Conservation (phyloP, 2,113 vertebrate species). For the Daboia siamensis region DNA sequence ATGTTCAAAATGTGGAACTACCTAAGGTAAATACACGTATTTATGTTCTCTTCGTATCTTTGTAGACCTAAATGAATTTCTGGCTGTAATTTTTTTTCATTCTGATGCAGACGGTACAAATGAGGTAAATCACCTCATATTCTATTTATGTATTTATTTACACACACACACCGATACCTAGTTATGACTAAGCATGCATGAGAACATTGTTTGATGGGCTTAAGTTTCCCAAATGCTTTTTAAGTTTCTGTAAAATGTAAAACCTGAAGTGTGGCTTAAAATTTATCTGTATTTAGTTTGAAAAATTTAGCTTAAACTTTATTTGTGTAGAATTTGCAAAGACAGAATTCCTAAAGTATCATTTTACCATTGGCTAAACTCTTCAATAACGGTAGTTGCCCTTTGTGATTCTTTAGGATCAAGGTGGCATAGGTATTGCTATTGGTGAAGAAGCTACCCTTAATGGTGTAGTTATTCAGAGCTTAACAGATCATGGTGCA, state of each 20-base stretch:
- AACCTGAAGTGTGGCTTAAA: neutral
- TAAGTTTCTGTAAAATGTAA: neutral
- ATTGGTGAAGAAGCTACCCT: slow-evolving; percentile 80
- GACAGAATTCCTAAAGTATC: neutral
- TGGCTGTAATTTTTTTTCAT: neutral
- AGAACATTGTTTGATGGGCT: neutral
- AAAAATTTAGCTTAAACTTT: neutral
- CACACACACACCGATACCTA: neutral
- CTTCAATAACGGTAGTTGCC: slow-evolving; percentile 7
- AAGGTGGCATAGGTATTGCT: slow-evolving; percentile 79
- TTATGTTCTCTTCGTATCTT: neutral
- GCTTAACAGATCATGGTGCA: slow-evolving; percentile 76
- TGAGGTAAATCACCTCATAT: neutral
- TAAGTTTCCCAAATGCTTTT: neutral
- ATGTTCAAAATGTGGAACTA: slow-evolving; percentile 73
- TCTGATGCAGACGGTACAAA: neutral
- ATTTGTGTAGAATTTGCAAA: neutral
- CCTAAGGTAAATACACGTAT: slow-evolving; percentile 72
- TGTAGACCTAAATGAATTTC: neutral
- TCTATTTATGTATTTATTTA: neutral
- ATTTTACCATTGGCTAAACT: neutral
- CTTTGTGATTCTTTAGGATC: slow-evolving; percentile 72
- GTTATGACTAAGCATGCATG: neutral
- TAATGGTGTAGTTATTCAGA: slow-evolving; percentile 76
- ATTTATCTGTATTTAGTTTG: neutral